Base-by-base conservation (phyloP, 2,797 vertebrate species). In the Centropyge bicolor region DNA sequence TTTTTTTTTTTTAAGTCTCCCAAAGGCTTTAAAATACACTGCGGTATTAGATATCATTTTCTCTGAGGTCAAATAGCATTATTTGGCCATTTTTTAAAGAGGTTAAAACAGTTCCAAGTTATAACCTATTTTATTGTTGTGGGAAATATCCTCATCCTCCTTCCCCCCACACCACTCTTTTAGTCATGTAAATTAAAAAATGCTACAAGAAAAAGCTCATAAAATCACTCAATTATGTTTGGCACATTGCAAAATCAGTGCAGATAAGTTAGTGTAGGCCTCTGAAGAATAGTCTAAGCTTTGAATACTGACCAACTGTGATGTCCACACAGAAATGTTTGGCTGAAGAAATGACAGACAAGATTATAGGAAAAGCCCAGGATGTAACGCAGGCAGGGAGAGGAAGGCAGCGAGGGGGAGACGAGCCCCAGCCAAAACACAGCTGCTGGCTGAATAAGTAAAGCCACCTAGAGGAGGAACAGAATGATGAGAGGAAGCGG, bases 371-470 rank as follows among this genome's bases (percentile, higher is more conserved):
- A 70, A 75, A 54, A 4, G 36, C 52, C 31, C 51, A 36, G 56
- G 62, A 49, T 75, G 27, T n/a, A 77, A 54, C 14, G 62, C 36
- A 68, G 51, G 9, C 60, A 66, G 36, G 17, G 24, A 65, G 67
- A 66, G 41, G 54, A 51, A 61, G 31, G n/a, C 52, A 61, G 54
- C 4, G 1, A 77, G 45, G 46, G 38, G 55, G 27, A 64, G 63
- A 65, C 19, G 55, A 81, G 56, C 24, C 69, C 78, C 54, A 38
- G 68, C 78, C 76, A 80, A 86, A 87, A 89, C 88, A 82, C 72
- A 87, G 78, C 86, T 85, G 78, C 66, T 82, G 81, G 84, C 73
- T 91, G 85, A 91, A 80, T 81, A 80, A 89, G 83, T 84, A 82
- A 90, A 91, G 76, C 69, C 74, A 88, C 84, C 86, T 65, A 74